Base-by-base conservation (phyloP, 2,113 vertebrate species). In the Epinephelus cyanopodus region DNA sequence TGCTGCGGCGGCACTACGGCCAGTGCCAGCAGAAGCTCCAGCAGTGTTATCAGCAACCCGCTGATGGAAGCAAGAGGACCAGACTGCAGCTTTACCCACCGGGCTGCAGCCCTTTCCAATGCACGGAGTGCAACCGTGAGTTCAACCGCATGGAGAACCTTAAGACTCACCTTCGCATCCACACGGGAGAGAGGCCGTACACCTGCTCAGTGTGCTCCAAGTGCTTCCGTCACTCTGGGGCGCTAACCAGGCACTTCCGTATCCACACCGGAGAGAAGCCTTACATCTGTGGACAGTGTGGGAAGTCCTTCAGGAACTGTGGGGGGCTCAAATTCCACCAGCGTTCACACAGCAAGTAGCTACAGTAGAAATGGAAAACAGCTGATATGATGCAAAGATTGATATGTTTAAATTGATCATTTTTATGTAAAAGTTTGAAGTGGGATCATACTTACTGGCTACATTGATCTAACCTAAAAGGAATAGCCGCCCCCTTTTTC, bases 61-160 rank as follows among this genome's bases (percentile, higher is more conserved):
- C 21, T 0, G 53, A 56, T 0, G 90, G 73, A 42, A 66, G 48
- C 37, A 81, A 77, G 63, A 87, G 83, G 14, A 29, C 72, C 73
- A 89, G 87, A 57, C 77, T 90, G 50, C 92, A 93, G 90, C 81
- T 92, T 2, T 94, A 90, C 82, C 94, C 94, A 0, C 93, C 94
- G 0, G 94, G 94, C 52, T 93, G 91, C 79, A 95, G 94, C 87
- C 93, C 94, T 3, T 95, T 93, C 87, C 86, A 87, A 66, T 95
- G 94, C 86, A 85, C 77, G 0, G 92, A 89, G 75, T 95, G 95
- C 65, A 89, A 89, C 74, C 87, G 94, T 11, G 94, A 94, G 80
- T 95, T 95, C 83, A 95, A 95, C 86, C 93, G 94, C 77, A 74
- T 94, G 92, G 94, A 94, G 74, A 95, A 95, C 87, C 91, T 95